Evolutionary conservation across 2,888 invertebrate species (phyloP).

Genomic region (Eilema griseolum): DNA sequence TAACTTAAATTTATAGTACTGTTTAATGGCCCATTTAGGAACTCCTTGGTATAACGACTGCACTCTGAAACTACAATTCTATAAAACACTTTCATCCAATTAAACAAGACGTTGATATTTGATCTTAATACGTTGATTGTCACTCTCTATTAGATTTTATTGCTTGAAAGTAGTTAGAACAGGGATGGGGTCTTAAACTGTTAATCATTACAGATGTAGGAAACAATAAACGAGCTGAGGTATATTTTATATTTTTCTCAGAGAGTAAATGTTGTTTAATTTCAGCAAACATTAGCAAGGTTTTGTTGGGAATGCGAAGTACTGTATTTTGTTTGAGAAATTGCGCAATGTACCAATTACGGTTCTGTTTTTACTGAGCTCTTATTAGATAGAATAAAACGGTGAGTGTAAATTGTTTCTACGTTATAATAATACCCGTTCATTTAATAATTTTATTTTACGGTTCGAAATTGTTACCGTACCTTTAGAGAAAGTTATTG

Average conservation of each 20-base stretch:
- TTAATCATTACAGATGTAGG: constrained; percentile 56
- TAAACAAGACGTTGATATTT: constrained; percentile 70
- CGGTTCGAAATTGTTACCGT: background rate
- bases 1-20: constrained; percentile 83
- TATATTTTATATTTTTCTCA: constrained; percentile 59
- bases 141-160: constrained; percentile 57
- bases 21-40: constrained; percentile 81
- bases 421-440: background rate
- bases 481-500: background rate
- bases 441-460: background rate
- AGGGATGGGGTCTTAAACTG: constrained; percentile 45
- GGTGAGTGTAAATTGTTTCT: constrained; percentile 26
- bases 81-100: constrained; percentile 81
- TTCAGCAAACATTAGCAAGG: constrained; percentile 64
- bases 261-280: constrained; percentile 66
- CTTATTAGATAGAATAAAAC: constrained; percentile 35
- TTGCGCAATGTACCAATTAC: constrained; percentile 53
- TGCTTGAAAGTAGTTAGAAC: constrained; percentile 41
- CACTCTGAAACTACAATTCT: constrained; percentile 73
- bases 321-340: constrained; percentile 63
- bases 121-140: constrained; percentile 60
- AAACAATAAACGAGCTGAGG: constrained; percentile 48
- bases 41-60: constrained; percentile 76
- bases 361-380: constrained; percentile 49
- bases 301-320: constrained; percentile 61